Evolutionary conservation across 2,797 vertebrate species (phyloP), one percentile per base, ranked within the genome.

Genomic region (Nyctibius grandis): DNA sequence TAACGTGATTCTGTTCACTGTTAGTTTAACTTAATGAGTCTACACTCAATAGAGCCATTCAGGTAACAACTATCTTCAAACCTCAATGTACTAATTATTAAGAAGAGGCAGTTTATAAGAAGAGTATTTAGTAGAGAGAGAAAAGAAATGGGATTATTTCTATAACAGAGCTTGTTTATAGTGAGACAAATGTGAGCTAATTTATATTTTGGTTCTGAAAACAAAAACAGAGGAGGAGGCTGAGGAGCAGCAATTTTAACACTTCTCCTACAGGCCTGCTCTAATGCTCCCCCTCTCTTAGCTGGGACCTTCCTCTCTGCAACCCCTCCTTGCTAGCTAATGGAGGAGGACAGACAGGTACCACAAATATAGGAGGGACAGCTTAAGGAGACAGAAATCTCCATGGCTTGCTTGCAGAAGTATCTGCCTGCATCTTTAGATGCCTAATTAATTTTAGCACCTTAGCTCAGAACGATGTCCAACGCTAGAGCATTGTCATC

Each of bases 81-180:
- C 5, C 13, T 69, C 38, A 28, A 50, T 6, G 1, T 9, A 23
- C 5, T 54, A 60, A 63, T 48, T 77, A 83, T 59, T 67, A 81
- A 73, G 18, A 57, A 40, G 9, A 74, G 5, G 34, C 4, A 23
- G 47, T 40, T 88, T 69, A 53, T 48, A 61, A 34, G 38, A 38
- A 28, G 59, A 73, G 50, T 59, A 72, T 61, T 79, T 75, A 83
- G 42, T 34, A 84, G 21, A 42, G 13, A 38, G 6, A 70, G 64
- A n/a, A 83, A 79, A 76, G n/a, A 85, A 85, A 77, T n/a, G 22
- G 7, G 9, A 51, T 83, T 75, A 36, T 85, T 93, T 80, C 47
- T 59, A 40, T 11, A 53, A 40, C 4, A 79, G 34, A 36, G 6
- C 26, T 48, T 77, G 48, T 74, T 88, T 92, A 76, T 54, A 2